These are phyloP conservation scores for Anisognathus igniventris DNA, from an alignment of 2,797 vertebrate genomes.

Conservation along the genomic window DNA sequence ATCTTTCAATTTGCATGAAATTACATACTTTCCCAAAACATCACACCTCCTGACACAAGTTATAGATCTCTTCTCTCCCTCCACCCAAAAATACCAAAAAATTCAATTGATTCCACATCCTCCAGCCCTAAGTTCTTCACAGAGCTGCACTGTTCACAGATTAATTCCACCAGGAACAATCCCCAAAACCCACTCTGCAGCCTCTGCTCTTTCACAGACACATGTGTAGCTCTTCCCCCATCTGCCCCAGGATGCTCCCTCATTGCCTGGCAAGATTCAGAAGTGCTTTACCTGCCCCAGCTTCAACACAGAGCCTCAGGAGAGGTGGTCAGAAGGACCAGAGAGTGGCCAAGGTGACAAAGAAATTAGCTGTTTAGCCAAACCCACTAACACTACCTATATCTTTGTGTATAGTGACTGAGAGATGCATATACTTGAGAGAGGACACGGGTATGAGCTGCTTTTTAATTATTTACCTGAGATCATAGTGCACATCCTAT, in stretches of 20 bases:
- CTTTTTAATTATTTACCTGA: background rate
- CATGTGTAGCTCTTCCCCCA: accelerated
- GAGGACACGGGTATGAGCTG: background rate
- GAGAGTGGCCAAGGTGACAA: background rate
- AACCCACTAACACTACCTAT: background rate
- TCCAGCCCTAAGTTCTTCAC: background rate
- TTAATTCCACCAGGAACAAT: background rate
- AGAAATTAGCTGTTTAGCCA: background rate
- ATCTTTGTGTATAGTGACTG: background rate
- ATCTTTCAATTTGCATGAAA: background rate
- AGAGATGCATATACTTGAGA: background rate
- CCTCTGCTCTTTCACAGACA: background rate
- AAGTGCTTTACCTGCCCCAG: background rate
- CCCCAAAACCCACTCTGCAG: background rate
- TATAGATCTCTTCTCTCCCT: background rate
- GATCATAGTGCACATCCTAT: background rate
- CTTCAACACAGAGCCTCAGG: background rate
- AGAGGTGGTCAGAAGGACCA: background rate
- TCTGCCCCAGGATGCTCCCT: background rate
- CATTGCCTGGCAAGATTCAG: background rate
- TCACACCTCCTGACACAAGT: background rate
- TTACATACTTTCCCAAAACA: background rate
- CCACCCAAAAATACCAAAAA: background rate
- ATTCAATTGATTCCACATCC: background rate
- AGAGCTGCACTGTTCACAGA: background rate